These are phyloP conservation scores for Crotophaga sulcirostris DNA, from an alignment of 2,113 vertebrate species.

Conservation along the genomic window DNA sequence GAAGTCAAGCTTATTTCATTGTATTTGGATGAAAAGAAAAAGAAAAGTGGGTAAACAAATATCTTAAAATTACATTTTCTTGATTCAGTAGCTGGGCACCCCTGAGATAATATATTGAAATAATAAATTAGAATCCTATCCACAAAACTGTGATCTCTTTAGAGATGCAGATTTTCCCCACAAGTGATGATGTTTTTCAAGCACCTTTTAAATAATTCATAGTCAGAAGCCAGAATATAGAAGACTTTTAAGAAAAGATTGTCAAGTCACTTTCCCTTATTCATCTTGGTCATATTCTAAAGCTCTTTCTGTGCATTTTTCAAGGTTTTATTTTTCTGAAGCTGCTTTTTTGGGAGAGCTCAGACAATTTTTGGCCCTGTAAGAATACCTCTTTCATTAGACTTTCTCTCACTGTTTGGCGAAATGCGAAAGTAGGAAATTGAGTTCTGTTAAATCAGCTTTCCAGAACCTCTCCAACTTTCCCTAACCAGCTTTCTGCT, in stretches of 20 bases:
- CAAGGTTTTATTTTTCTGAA: not conserved
- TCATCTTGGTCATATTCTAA: not conserved
- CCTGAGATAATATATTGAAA: not conserved
- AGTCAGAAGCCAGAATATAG: not conserved
- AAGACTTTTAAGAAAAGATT: not conserved
- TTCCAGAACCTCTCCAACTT: not conserved
- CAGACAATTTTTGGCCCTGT: not conserved
- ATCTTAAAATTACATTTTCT: not conserved
- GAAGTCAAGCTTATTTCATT: not conserved
- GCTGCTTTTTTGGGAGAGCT: not conserved
- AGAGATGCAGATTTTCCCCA: not conserved
- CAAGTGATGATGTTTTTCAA: not conserved
- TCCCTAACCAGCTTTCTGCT: not conserved
- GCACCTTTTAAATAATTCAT: constrained; percentile 12
- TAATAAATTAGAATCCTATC: not conserved
- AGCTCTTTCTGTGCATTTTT: not conserved
- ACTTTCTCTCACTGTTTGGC: not conserved
- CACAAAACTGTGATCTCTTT: not conserved
- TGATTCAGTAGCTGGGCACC: not conserved
- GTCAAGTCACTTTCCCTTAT: not conserved
- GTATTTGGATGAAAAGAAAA: not conserved
- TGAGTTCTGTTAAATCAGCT: not conserved
- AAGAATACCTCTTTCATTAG: not conserved
- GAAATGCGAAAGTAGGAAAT: not conserved
- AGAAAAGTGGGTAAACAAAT: not conserved